Conservation (phyloP, 1,140 invertebrate genomes). For the Probaryconus sp. region DNA sequence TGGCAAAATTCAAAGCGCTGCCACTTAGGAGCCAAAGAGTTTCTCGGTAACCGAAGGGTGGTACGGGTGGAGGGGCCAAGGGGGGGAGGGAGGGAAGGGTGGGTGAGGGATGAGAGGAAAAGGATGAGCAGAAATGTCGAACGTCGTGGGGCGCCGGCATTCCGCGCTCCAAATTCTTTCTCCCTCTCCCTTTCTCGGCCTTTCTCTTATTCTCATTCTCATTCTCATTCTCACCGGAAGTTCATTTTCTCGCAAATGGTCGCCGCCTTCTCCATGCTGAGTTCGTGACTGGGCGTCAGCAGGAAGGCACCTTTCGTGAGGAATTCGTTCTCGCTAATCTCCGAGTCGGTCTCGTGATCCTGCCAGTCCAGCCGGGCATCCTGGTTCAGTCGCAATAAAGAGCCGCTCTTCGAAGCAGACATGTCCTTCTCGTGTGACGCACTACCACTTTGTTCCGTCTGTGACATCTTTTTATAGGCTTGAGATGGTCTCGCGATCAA, state of each 20-base stretch:
- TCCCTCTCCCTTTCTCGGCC: conserved; percentile 11
- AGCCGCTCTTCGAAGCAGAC: conserved; percentile 73
- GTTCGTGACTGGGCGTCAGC: conserved; percentile 88
- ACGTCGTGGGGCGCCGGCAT: conserved; percentile 39
- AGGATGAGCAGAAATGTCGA: conserved; percentile 48
- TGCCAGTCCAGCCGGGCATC: conserved; percentile 67
- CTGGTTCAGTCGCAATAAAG: conserved; percentile 68
- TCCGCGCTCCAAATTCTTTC: conserved; percentile 39
- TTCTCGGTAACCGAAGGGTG: conserved; percentile 1
- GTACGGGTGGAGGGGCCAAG: neutral
- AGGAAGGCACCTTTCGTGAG: conserved; percentile 86
- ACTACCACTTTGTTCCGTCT: conserved; percentile 66
- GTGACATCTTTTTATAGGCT: conserved; percentile 74
- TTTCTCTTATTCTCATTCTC: neutral
- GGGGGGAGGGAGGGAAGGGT: neutral
- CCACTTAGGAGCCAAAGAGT: conserved; percentile 35
- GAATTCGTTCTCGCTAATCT: conserved; percentile 74
- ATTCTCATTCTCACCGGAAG: conserved; percentile 78
- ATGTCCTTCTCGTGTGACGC: conserved; percentile 70
- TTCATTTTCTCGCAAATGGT: conserved; percentile 92
- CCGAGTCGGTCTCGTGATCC: conserved; percentile 73
- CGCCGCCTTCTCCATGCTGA: conserved; percentile 90
- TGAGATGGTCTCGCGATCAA: conserved; percentile 46
- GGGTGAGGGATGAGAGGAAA: too few species aligned
- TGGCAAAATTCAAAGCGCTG: conserved; percentile 33